Base-by-base conservation (phyloP, 2,888 invertebrate species). In the Dicyrtoma fusca region DNA sequence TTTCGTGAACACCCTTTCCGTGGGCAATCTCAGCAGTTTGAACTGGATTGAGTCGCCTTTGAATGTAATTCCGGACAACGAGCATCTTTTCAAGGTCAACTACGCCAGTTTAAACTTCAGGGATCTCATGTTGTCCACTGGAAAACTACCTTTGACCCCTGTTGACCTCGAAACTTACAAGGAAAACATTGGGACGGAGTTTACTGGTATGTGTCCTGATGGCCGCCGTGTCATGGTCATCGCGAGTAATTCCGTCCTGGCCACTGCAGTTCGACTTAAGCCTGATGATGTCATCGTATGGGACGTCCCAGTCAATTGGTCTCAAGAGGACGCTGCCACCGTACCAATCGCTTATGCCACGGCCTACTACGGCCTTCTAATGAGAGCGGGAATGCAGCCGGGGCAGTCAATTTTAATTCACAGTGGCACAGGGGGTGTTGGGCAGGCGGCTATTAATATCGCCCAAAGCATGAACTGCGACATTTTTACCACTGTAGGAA, bases 51-150 rank as follows among this genome's bases (percentile, higher is more conserved):
- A 95, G 83, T 91, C 69, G 4, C 57, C 91, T 68, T 87, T 90
- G n/a, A n/a, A n/a, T n/a, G n/a, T n/a, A n/a, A n/a, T n/a, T n/a
- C n/a, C n/a, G n/a, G n/a, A n/a, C n/a, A n/a, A n/a, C n/a, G n/a
- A n/a, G n/a, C n/a, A n/a, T n/a, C n/a, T n/a, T n/a, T n/a, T n/a
- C n/a, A n/a, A n/a, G n/a, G n/a, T n/a, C n/a, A n/a, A 61, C 34
- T 61, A 61, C 19, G 61, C 61, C 1, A 11, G 23, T n/a, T n/a
- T 64, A 23, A 98, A 97, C 85, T 97, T 97, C 88, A 89, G 94
- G 81, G 97, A 97, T 83, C 87, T 97, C 0, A 97, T 97, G 97
- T 86, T 94, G 0, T 94, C 96, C 0, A 93, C 93, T 0, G 97
- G 95, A 1, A 94, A 94, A 81, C 87, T 97, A 6, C 89, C 92